Evolutionary conservation across 2,888 invertebrate genomes (phyloP), one percentile per base, ranked within the genome.

Genomic region (Drosophila flavopinicola): DNA sequence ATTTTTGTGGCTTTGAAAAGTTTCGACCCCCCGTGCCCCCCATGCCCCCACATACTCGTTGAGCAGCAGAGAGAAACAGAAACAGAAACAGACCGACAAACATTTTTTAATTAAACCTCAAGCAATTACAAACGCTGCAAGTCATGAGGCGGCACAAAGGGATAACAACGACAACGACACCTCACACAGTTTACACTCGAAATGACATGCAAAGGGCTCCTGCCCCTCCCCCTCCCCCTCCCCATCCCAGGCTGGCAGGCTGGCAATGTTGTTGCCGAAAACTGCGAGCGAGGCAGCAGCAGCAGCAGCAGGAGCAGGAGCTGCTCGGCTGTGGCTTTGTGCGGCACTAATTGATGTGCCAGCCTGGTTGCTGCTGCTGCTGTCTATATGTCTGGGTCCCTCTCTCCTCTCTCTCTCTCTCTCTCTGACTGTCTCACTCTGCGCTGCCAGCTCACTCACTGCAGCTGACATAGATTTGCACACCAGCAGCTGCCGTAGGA

Each of bases 91-190:
- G 58, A 73, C 68, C 68, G 56, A 64, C 61, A 77, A 75, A 80
- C 70, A 75, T 79, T 85, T 85, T 85, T 85, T 85, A 83, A 83
- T 83, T 82, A 82, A 82, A 85, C 85, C 82, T 63, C 67, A 85
- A 78, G 82, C 85, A 85, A 82, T 82, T 85, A 85, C 83, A 78
- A 68, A 58, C 71, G 63, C 45, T 70, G 75, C 58, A 71, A 82
- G 76, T 82, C 75, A 78, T 61, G 64, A 60, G 80, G 72, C 65
- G 59, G 54, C 52, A 57, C 73, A 74, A 73, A 72, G 74, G 59
- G 56, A 47, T 53, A 57, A 64, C 57, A 47, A 52, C 30, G 48
- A 29, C 24, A 47, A 74, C 67, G 60, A 76, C 78, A 79, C 83
- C 83, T 79, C 75, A 57, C 71, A 64, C 75, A 85, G 76, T 74